phyloP scores from a whole-genome alignment of 2,888 invertebrate genomes.

The Galerucella calmariensis region DNA sequence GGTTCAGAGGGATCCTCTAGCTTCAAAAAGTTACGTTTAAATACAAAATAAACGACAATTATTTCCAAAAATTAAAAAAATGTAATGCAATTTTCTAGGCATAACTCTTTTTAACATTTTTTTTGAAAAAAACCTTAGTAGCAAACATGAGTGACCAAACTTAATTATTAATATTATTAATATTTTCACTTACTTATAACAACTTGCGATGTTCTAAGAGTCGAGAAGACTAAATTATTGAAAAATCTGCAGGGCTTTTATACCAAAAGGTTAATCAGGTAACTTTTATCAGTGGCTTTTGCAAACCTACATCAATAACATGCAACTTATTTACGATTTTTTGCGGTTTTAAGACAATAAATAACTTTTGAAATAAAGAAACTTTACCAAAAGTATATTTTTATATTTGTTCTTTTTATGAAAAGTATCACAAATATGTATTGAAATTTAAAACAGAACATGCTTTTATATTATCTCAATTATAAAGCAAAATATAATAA shows the following conservation, averaged over 20 bases:
- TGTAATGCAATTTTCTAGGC: too few relatives aligned
- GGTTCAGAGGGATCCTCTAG: too few relatives aligned
- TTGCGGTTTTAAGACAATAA: not conserved
- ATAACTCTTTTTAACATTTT: too few relatives aligned
- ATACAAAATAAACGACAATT: too few relatives aligned
- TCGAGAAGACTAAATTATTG: not conserved
- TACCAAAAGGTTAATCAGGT: not conserved
- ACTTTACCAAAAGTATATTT: too few relatives aligned
- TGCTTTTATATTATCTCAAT: too few relatives aligned
- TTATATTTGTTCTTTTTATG: too few relatives aligned
- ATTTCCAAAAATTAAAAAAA: too few relatives aligned
- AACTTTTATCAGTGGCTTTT: not conserved
- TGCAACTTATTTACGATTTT: not conserved
- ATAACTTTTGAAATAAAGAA: not conserved
- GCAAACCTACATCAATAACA: not conserved
- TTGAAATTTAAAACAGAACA: too few relatives aligned
- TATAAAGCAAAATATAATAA: too few relatives aligned
- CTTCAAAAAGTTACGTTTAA: too few relatives aligned
- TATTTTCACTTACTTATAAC: not conserved
- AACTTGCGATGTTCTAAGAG: not conserved
- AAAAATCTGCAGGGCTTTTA: not conserved
- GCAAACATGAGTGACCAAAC: not conserved
- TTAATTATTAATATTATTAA: not conserved
- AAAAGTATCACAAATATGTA: too few relatives aligned
- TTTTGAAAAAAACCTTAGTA: not conserved